Evolutionary conservation across 2,113 vertebrate genomes (phyloP), one percentile per base, ranked within the genome.

Genomic region (Nanorana parkeri): DNA sequence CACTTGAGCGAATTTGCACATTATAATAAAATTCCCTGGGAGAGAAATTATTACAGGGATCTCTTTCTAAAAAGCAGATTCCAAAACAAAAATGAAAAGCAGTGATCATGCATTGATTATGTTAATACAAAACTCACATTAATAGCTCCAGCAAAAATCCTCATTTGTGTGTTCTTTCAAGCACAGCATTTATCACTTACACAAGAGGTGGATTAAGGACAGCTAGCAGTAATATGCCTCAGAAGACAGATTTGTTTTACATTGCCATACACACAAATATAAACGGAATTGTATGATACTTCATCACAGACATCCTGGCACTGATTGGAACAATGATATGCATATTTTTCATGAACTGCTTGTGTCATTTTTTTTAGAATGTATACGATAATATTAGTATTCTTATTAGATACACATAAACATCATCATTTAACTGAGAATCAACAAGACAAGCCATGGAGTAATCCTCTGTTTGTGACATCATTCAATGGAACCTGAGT

Each of bases 141-240:
- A 17, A 11, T 67, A n/a, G 10, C n/a, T 56, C 52, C 29, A 32
- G 55, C 51, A 10, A 36, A 16, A 28, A 56, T 58, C 32, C 20
- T 67, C 47, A 58, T 68, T 79, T 36, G 19, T 54, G 16, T 32
- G 21, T 29, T 13, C 8, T 32, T 56, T 51, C 19, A 67, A 7
- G 47, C 66, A 52, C 67, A 56, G 23, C 52, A 78, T 68, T 58
- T 78, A 32, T 78, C 64, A 28, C 65, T 55, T 68, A 56, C 68
- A 56, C 61, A 21, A n/a, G 58, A 54, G 65, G 77, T 29, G 47
- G 51, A 68, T 19, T 79, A 21, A 68, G 77, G 77, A 79, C 77
- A 79, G 29, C n/a, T 17, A 54, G 26, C 26, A 77, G 41, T 29
- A n/a, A 65, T 77, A 7, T 8, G 26, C 47, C 72, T 61, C 72